Conservation (phyloP, 2,113 vertebrate genomes). For the Apaloderma vittatum region DNA sequence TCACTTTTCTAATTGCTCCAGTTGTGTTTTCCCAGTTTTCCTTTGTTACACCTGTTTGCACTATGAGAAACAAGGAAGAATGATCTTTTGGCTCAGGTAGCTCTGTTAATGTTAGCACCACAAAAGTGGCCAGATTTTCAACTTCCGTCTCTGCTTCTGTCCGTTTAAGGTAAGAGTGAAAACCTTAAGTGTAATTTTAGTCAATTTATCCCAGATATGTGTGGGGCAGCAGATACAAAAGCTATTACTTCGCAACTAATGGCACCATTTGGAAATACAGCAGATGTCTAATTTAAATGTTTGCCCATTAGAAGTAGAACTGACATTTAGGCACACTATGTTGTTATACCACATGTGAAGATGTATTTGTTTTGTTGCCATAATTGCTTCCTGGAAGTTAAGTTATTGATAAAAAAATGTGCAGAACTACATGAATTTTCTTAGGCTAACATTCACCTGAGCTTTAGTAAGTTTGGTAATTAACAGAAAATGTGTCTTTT, state of each 20-base stretch:
- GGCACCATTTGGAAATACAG: neutral
- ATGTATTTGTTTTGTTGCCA: neutral
- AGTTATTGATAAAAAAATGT: neutral
- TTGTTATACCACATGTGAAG: neutral
- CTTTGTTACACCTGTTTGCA: neutral
- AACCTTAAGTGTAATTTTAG: neutral
- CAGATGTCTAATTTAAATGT: neutral
- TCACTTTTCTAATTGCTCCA: neutral
- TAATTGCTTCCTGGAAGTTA: neutral
- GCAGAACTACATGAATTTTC: neutral
- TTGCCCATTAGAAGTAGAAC: neutral
- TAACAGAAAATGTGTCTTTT: neutral
- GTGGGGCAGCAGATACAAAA: neutral
- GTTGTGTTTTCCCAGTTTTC: neutral
- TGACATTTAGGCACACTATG: neutral
- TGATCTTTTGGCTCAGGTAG: no score
- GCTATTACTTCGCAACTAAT: neutral
- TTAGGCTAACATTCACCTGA: neutral
- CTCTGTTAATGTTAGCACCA: no score
- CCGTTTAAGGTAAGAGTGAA: neutral
- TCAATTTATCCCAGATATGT: neutral
- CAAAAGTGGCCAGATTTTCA: fast-evolving
- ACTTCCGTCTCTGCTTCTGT: neutral
- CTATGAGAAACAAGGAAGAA: neutral
- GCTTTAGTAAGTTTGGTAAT: neutral